These are phyloP conservation scores for Bambusicola thoracicus DNA, from an alignment of 2,113 vertebrate species.

Conservation along the genomic window DNA sequence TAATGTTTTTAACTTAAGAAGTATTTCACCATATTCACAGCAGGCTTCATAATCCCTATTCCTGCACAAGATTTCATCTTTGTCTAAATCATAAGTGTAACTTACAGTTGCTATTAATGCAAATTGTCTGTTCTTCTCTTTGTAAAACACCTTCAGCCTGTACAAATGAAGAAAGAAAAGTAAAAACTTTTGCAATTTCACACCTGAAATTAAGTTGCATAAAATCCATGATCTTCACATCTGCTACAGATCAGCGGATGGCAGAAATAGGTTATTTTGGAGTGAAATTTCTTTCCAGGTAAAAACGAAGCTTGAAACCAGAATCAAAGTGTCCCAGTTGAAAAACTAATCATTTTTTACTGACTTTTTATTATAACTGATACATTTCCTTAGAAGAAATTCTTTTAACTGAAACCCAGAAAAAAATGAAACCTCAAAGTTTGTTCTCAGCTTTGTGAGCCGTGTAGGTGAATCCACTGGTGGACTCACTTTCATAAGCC, in stretches of 20 bases:
- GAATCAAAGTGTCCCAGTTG: background rate
- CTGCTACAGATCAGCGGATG: background rate
- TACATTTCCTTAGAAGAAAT: background rate
- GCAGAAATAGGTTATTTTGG: background rate
- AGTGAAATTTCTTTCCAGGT: background rate
- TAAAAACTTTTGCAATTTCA: background rate
- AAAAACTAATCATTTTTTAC: background rate
- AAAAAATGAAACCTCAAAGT: background rate
- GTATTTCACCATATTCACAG: background rate
- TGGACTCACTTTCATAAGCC: background rate
- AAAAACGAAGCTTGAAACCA: background rate
- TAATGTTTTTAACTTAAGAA: rapidly evolving
- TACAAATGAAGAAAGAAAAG: background rate
- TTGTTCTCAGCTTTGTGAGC: background rate
- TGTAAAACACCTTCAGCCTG: slow-evolving; percentile 65
- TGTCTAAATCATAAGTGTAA: background rate
- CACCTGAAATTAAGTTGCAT: background rate
- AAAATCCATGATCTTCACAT: rapidly evolving
- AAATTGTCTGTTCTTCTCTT: slow-evolving; percentile 61
- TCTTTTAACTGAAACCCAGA: background rate
- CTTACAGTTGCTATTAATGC: slow-evolving; percentile 40
- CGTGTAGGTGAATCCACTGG: background rate
- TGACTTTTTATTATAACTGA: background rate
- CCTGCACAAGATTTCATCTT: background rate
- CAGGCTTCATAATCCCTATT: background rate